Evolutionary conservation across 2,888 invertebrate genomes (phyloP).

Genomic region (Apantesis nais): DNA sequence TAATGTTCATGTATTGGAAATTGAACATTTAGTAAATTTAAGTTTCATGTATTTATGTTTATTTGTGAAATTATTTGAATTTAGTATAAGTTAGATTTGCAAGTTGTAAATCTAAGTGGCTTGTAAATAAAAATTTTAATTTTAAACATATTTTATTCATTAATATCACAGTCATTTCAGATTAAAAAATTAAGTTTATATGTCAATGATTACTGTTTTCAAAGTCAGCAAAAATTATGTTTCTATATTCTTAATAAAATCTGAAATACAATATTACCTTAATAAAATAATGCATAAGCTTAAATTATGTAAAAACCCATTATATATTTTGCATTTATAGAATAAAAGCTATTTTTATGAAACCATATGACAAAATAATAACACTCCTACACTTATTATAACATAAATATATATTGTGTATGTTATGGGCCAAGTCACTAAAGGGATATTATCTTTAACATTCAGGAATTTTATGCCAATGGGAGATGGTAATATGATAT

Average conservation of each 20-base stretch:
- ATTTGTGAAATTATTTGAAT: not conserved
- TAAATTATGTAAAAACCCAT: not conserved
- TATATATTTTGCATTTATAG: not conserved
- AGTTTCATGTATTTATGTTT: not conserved
- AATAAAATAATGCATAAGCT: not conserved
- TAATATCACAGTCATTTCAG: conserved; percentile 38
- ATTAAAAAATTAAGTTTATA: not conserved
- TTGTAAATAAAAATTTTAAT: conserved; percentile 7
- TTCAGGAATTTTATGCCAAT: not conserved
- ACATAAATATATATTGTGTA: not conserved
- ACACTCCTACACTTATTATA: not conserved
- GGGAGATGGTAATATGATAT: not conserved
- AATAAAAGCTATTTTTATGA: not conserved
- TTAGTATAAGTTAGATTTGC: too few relatives aligned
- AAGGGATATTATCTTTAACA: not conserved
- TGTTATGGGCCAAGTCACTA: not conserved
- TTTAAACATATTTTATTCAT: conserved; percentile 3
- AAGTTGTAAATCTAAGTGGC: not conserved
- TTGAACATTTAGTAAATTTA: not conserved
- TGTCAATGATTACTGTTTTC: not conserved
- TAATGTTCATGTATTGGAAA: not conserved
- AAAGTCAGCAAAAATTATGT: not conserved
- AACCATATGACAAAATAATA: not conserved
- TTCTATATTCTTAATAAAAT: not conserved
- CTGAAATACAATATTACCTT: not conserved